phyloP scores from a whole-genome alignment of 2,888 invertebrate species.

The Melanostoma mellinum region DNA sequence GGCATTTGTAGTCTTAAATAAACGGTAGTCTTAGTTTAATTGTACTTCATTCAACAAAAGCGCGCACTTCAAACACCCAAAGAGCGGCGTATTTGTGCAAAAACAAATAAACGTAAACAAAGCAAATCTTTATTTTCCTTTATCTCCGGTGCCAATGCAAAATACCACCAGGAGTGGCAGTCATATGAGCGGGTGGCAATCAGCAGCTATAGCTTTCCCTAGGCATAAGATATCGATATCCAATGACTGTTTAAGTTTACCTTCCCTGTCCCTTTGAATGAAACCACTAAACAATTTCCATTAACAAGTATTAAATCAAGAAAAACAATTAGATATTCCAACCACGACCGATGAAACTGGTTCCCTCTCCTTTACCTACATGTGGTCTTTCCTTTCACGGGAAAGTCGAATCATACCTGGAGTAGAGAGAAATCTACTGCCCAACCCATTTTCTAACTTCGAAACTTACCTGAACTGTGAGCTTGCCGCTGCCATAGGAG shows the following conservation, averaged over 20 bases:
- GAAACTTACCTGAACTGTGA: constrained; percentile 67
- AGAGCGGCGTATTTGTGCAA: background rate
- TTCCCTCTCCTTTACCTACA: background rate
- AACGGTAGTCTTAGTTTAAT: too few species aligned
- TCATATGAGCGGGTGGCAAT: background rate
- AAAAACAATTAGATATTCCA: constrained; percentile 21
- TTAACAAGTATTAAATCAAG: background rate
- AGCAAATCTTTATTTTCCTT: constrained; percentile 19
- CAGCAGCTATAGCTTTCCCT: too few species aligned
- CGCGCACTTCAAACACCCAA: constrained; percentile 10
- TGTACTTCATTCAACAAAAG: constrained; percentile 29
- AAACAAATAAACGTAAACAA: constrained; percentile 52
- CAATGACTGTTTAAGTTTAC: too few species aligned
- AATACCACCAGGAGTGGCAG: background rate
- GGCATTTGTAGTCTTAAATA: too few species aligned
- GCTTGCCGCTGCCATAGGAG: constrained; percentile 65
- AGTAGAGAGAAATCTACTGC: constrained; percentile 15
- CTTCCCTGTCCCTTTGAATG: background rate
- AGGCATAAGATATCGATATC: too few species aligned
- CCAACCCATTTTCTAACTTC: constrained; percentile 51
- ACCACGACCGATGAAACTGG: background rate
- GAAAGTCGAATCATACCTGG: background rate
- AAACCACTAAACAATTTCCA: constrained; percentile 2
- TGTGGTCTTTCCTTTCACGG: background rate
- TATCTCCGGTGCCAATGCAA: background rate